Evolutionary conservation across 92 coral and sea anemone species (phyloP), one percentile per base, ranked within the genome.

Genomic region (Heliopora coerulea): DNA sequence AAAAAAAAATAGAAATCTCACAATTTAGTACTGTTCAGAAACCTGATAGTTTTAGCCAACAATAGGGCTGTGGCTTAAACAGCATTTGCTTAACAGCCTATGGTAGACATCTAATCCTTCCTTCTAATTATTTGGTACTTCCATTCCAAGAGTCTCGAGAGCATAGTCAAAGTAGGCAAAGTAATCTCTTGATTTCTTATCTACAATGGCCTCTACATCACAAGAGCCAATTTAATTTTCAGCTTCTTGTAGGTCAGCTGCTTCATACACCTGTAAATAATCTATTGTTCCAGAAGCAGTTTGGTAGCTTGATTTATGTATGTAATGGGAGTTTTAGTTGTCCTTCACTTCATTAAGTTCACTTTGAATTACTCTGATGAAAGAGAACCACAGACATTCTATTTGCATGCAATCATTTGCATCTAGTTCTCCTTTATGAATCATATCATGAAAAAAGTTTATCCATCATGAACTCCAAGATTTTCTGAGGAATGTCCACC

Each of bases 381-480:
- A 82, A 60, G 81, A 82, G 60, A 74, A 82, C 85, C 81, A 77
- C 35, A 77, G 39, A 32, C 73, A 77, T 24, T 77, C 82, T 48
- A 78, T 15, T 31, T 78, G 75, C 34, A 82, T 49, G 26, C 40
- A 32, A 59, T 82, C 46, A 41, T 77, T 64, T 54, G 81, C 41
- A 75, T 82, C 86, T 34, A 75, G 73, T 19, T 65, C 24, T 26
- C 86, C 86, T 49, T 68, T 67, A 46, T 82, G 74, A 33, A 82
- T 52, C 75, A 56, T 52, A 24, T 63, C 28, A 31, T 63, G 12
- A 49, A 63, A 63, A 49, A 63, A 63, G 35, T 63, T 73, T 21
- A 74, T 74, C 86, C 86, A 82, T 76, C 81, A 82, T 46, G 86
- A 32, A 35, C 86, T 82, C 85, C 75, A 82, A 33, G 73, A 20